A percentile compares a stretch with the other conserved stretches of the same genome.
Conservation (phyloP, 2,888 invertebrate genomes). For the Criorhina ranunculi region DNA sequence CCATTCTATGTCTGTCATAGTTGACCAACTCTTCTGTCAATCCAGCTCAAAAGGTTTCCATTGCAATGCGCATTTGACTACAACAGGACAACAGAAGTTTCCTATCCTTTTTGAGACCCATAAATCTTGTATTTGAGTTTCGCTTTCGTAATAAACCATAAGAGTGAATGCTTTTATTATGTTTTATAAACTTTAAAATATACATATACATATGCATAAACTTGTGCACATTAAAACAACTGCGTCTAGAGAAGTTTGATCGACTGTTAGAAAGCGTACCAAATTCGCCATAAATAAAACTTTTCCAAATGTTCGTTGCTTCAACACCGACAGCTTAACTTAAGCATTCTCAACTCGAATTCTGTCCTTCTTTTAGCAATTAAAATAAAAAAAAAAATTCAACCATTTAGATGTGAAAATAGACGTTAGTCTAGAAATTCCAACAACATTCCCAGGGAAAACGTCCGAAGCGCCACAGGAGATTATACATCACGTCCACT, state of each 20-base stretch:
- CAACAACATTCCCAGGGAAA: neutral
- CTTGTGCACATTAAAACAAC: neutral
- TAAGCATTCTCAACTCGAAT: neutral
- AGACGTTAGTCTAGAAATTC: neutral
- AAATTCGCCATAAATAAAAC: slow-evolving; percentile 22
- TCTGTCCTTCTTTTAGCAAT: neutral
- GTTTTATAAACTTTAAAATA: no score
- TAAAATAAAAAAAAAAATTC: slow-evolving; percentile 43
- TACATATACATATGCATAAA: neutral
- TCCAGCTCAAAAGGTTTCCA: no score
- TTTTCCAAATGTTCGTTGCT: slow-evolving; percentile 4
- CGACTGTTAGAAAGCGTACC: neutral
- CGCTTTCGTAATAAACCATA: no score
- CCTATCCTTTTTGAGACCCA: no score
- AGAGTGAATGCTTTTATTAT: no score
- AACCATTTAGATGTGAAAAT: slow-evolving; percentile 4
- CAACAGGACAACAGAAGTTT: no score
- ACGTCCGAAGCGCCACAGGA: neutral
- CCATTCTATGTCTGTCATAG: no score
- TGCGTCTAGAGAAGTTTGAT: slow-evolving; percentile 12
- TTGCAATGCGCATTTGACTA: no score
- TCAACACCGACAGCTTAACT: neutral
- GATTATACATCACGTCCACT: slow-evolving; percentile 52
- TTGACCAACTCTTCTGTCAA: no score
- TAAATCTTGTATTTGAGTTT: no score